A percentile compares a stretch with the other conserved stretches of the same genome.
Conservation (phyloP, 2,888 invertebrate species). For the Pterobdella sp. region DNA sequence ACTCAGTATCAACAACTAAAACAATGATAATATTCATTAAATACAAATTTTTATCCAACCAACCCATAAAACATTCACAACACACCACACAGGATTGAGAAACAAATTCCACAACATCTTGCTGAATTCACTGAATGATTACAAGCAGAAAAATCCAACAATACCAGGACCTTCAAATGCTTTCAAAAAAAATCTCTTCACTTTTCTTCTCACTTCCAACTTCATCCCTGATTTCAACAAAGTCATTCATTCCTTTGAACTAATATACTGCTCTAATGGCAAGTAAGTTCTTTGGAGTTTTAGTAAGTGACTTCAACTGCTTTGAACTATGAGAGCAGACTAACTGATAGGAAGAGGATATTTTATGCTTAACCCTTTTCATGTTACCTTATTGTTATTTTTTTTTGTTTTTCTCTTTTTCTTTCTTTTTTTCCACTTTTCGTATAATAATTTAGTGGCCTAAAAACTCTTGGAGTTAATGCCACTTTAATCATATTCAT, state of each 20-base stretch:
- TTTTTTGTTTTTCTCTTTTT: background rate
- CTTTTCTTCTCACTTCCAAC: background rate
- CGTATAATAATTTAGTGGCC: background rate
- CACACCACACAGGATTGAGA: background rate
- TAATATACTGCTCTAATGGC: background rate
- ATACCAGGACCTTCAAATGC: background rate
- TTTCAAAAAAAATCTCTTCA: background rate
- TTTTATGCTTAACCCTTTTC: no score
- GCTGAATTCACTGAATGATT: background rate
- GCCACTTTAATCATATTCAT: no score
- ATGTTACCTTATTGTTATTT: background rate
- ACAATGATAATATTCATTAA: background rate
- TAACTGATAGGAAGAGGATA: no score
- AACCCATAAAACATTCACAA: background rate
- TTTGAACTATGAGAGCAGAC: background rate
- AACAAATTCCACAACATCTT: constrained; percentile 4
- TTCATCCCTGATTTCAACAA: background rate
- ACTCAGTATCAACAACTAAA: no score
- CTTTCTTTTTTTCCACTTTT: background rate
- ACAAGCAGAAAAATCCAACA: background rate
- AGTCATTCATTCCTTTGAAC: background rate
- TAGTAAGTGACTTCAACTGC: background rate
- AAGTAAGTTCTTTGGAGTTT: no score
- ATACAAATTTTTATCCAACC: background rate
- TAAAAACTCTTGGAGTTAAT: no score